Evolutionary conservation across 2,888 invertebrate species (phyloP), one percentile per base, ranked within the genome.

Genomic region (Adelphocoris suturalis): DNA sequence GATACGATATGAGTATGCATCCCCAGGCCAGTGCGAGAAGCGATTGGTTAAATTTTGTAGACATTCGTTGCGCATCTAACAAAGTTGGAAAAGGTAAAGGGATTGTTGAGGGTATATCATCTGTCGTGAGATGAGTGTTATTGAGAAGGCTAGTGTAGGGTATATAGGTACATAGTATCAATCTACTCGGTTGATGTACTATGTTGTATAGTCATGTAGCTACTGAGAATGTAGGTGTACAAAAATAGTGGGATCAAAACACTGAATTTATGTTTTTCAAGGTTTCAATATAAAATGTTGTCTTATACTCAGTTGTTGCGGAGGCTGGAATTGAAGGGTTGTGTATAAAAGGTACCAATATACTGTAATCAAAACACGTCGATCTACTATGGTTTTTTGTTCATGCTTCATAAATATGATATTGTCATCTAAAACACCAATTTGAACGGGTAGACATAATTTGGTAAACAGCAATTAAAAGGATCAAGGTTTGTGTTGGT

Each of bases 351-450:
- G 37, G 37, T 37, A 37, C 37, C 2, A 37, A n/a, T n/a, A 61
- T 4, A 19, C 61, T 61, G 9, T 61, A 61, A 0, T 23, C 7
- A 16, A 68, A 68, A 68, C 23, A 68, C 23, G 16, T 68, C 23
- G 23, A 23, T 68, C 68, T 23, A 68, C 68, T 23, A 23, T 23
- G 68, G 1, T 61, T 19, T 12, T 23, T 19, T 68, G 0, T 0
- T 68, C 68, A 68, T 68, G 68, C 68, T 68, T 23, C 23, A 68
- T 9, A 68, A 37, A 7, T 37, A 37, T 37, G 37, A 13, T 23
- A 68, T 23, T 68, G 23, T 13, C 23, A 23, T 68, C 68, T 68
- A 68, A 68, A 27, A 68, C 68, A 68, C 68, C 68, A 68, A 68
- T 68, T 11, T 19, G 19, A 23, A 27, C 19, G 27, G 13, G 68